phyloP scores from a whole-genome alignment of 2,888 invertebrate species.

The Pyrrhosoma nymphula region DNA sequence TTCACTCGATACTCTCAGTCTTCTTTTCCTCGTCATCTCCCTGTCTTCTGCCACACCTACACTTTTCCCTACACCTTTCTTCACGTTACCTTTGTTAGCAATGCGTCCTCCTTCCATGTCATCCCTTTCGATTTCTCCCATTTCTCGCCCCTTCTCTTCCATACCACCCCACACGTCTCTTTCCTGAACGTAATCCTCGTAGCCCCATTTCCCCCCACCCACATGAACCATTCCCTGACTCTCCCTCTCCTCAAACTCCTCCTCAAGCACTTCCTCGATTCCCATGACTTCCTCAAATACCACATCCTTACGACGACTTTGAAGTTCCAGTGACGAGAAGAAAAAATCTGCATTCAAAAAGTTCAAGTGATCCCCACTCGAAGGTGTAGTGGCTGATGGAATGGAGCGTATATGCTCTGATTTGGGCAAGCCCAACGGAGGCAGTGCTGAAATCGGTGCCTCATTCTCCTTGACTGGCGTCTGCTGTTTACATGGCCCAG shows the following conservation, averaged over 20 bases:
- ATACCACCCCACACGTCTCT: slow-evolving; percentile 23
- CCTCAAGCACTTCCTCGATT: slow-evolving; percentile 49
- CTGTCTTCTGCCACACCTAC: background rate
- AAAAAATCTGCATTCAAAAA: slow-evolving; percentile 60
- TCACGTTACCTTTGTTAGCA: background rate
- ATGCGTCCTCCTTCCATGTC: background rate
- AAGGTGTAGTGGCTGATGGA: background rate
- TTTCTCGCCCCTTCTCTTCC: slow-evolving; percentile 12
- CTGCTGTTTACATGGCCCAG: slow-evolving; percentile 40
- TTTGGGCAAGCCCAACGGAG: slow-evolving; percentile 43
- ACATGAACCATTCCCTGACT: slow-evolving; percentile 32
- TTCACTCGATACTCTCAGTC: slow-evolving; percentile 20
- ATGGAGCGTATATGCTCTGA: slow-evolving; percentile 32
- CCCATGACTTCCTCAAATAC: slow-evolving; percentile 58
- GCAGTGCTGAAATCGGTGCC: slow-evolving; percentile 44
- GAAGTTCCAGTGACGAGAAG: slow-evolving; percentile 46
- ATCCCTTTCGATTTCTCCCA: slow-evolving; percentile 16
- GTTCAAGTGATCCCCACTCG: slow-evolving; percentile 42
- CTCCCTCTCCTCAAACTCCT: slow-evolving; percentile 51
- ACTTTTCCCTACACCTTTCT: background rate
- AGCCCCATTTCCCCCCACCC: slow-evolving; percentile 45
- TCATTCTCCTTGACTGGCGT: slow-evolving; percentile 19
- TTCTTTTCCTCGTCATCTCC: background rate
- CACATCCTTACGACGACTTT: slow-evolving; percentile 48
- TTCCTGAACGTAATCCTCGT: slow-evolving; percentile 35